Evolutionary conservation across 2,888 invertebrate genomes (phyloP).

Genomic region (Halictus ligatus): DNA sequence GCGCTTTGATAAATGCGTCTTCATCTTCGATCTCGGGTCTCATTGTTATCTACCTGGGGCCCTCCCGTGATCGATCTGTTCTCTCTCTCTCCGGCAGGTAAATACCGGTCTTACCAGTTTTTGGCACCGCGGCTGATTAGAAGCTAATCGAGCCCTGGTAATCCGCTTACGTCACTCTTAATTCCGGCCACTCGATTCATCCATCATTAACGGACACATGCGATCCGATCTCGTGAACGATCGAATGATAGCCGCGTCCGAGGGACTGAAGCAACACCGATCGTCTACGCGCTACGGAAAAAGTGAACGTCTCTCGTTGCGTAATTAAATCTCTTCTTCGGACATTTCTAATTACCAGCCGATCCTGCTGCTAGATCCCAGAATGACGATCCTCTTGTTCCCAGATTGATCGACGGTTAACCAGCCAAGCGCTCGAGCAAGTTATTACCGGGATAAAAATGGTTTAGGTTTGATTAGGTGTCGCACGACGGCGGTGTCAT

Average conservation of each 20-base stretch:
- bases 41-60: conserved; percentile 21
- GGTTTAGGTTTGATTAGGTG: not conserved
- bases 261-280: not conserved
- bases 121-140: conserved; percentile 49
- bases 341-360: not conserved
- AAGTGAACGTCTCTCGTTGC: conserved; percentile 3
- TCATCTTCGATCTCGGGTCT: conserved; percentile 33
- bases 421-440: not conserved
- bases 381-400: not conserved
- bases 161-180: conserved; percentile 48
- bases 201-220: conserved; percentile 40
- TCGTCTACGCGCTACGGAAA: not conserved
- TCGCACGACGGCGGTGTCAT: not conserved
- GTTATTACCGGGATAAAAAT: not conserved
- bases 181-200: conserved; percentile 43
- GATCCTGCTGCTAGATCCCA: not conserved
- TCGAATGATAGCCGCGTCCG: conserved; percentile 23
- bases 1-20: conserved; percentile 42
- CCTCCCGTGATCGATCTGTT: conserved; percentile 43
- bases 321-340: not conserved
- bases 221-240: conserved; percentile 40
- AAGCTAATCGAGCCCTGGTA: conserved; percentile 38
- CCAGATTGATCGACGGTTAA: not conserved
- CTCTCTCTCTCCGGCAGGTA: conserved; percentile 24
- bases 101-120: conserved; percentile 53